Evolutionary conservation across 2,797 vertebrate genomes (phyloP).

Genomic region (Acridotheres tristis): DNA sequence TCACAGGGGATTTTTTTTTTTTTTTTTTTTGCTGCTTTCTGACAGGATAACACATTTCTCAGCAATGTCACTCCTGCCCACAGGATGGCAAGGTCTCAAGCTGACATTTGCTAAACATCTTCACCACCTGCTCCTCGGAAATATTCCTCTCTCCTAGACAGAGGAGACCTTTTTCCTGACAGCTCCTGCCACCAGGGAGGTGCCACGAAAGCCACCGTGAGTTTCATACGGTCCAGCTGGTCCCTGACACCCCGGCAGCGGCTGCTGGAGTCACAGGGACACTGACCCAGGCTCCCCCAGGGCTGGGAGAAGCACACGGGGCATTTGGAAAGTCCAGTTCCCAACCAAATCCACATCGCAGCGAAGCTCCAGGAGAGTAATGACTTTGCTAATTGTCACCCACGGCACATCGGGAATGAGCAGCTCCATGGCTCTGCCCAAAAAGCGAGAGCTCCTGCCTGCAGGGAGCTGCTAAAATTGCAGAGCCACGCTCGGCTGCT

Average conservation of each 20-base stretch:
- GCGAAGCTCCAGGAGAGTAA: not conserved
- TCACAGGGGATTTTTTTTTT: not conserved
- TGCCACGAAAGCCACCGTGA: rapidly evolving
- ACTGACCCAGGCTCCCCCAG: not conserved
- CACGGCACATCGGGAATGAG: rapidly evolving
- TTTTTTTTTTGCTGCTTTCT: not conserved
- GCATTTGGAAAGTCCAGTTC: rapidly evolving
- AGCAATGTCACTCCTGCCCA: slow-evolving; percentile 45
- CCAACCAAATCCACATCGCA: rapidly evolving
- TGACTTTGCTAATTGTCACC: not conserved
- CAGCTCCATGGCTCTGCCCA: not conserved
- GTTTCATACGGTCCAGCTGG: not conserved
- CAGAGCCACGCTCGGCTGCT: not conserved
- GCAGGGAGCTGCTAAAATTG: not conserved
- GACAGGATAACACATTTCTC: slow-evolving; percentile 27
- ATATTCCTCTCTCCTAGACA: not conserved
- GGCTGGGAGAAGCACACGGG: not conserved
- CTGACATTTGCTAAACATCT: slow-evolving; percentile 52
- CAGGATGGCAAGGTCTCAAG: slow-evolving; percentile 54
- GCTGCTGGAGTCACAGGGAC: not conserved
- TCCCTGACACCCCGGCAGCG: rapidly evolving
- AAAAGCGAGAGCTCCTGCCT: not conserved
- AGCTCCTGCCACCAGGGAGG: not conserved
- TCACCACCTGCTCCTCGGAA: slow-evolving; percentile 50
- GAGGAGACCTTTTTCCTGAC: not conserved